phyloP scores from a whole-genome alignment of 2,797 vertebrate species.

The Coranthus polyacanthus region DNA sequence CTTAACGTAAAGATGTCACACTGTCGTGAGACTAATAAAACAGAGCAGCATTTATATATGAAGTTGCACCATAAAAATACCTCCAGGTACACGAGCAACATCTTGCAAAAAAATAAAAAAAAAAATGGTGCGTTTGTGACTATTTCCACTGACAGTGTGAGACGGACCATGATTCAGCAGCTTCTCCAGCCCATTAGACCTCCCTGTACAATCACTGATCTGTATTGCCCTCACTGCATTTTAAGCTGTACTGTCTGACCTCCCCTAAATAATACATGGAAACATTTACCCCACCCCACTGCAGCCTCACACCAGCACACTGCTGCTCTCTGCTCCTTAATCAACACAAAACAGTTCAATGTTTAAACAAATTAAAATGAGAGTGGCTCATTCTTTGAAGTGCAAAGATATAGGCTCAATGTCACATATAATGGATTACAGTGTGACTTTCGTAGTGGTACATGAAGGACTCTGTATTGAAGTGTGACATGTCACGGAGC shows the following conservation, averaged over 20 bases:
- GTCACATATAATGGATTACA: not conserved
- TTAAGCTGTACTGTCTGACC: constrained; percentile 60
- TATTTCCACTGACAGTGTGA: constrained; percentile 27
- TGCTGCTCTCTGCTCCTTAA: not conserved
- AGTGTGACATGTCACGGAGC: constrained; percentile 36
- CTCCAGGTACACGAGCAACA: not conserved
- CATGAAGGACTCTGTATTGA: not conserved
- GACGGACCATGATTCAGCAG: constrained; percentile 78
- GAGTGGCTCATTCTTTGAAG: too few species aligned
- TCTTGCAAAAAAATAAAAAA: not conserved
- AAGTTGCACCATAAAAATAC: not conserved
- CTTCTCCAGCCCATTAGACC: constrained; percentile 63
- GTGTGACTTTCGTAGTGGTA: not conserved
- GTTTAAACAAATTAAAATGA: too few species aligned
- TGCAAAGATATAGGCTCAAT: not conserved
- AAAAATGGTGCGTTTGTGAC: not conserved
- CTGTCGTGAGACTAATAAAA: too few species aligned
- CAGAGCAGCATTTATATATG: too few species aligned
- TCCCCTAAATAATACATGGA: constrained; percentile 74
- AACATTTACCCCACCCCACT: constrained; percentile 54
- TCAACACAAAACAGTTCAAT: not conserved
- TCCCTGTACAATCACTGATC: constrained; percentile 43
- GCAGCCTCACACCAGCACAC: constrained; percentile 35
- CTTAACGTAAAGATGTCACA: too few species aligned
- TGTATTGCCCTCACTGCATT: constrained; percentile 54